Evolutionary conservation across 2,888 invertebrate genomes (phyloP).

Genomic region (Sussaba pulchella): DNA sequence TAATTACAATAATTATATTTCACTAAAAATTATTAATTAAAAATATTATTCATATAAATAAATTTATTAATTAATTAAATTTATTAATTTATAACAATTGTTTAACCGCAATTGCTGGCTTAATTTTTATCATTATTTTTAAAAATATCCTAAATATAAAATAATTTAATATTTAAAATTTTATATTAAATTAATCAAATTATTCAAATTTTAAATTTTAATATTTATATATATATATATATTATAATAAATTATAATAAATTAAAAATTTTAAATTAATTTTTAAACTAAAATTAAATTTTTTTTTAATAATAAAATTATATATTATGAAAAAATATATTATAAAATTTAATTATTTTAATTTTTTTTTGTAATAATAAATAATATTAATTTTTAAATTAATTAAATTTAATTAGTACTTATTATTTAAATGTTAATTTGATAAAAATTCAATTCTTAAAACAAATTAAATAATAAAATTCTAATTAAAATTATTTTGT

Average conservation of each 20-base stretch:
- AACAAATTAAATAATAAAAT: too few species aligned
- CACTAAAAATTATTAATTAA: conserved; percentile 81
- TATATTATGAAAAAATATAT: conserved; percentile 74
- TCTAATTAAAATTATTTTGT: too few species aligned
- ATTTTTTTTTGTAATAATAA: background rate
- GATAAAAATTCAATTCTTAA: too few species aligned
- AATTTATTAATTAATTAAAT: conserved; percentile 84
- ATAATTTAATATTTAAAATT: conserved; percentile 85
- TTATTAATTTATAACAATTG: too few species aligned
- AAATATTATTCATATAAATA: conserved; percentile 83
- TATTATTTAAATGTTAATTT: conserved; percentile 72
- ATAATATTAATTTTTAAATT: conserved; percentile 14
- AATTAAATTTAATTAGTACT: conserved; percentile 43
- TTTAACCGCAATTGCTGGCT: conserved; percentile 91
- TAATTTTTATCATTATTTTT: conserved; percentile 87
- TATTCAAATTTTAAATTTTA: conserved; percentile 84
- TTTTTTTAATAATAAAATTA: conserved; percentile 69
- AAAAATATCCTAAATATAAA: conserved; percentile 87
- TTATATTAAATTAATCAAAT: conserved; percentile 78
- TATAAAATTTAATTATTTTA: conserved; percentile 39
- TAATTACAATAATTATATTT: conserved; percentile 82
- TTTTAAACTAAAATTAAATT: conserved; percentile 80
- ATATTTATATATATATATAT: conserved; percentile 84
- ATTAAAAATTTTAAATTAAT: too few species aligned
- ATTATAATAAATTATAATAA: conserved; percentile 82